Base-by-base conservation (phyloP, 2,113 vertebrate species). In the Acrocephalus arundinaceus region DNA sequence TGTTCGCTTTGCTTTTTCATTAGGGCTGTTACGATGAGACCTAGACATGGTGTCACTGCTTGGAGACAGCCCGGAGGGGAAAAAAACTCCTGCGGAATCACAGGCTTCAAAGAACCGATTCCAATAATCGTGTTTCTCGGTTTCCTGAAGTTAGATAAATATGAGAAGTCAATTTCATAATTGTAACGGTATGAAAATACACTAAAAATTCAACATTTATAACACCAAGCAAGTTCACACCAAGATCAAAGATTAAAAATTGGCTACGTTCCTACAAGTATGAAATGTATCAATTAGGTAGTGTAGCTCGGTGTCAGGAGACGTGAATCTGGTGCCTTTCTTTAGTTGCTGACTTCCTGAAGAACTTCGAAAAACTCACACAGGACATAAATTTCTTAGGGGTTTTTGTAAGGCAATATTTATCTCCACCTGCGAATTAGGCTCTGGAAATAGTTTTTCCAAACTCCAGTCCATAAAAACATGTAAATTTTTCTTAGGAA, bases 21-120 rank as follows among this genome's bases (percentile, higher is more conserved):
- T 95, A 93, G 84, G 63, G 74, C 89, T 87, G 33, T 94, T 94
- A 94, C 91, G 51, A 96, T 67, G 92, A 78, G 94, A 79, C 75
- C 90, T 91, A 97, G 97, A 97, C 96, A 92, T 96, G 39, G 68
- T 96, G 94, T 97, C 95, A 97, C 91, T 91, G 72, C 95, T 55
- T 67, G 95, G 83, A 98, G 93, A 96, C 79, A 95, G 95, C 63
- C 85, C 62, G 7, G 70, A 96, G 49, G 43, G 41, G 14, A 92
- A 92, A 66, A 95, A 75, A 65, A 4, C 13, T 76, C 72, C 76
- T 11, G 33, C 0, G 1, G 94, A 91, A 96, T 49, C 2, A 1
- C 43, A 24, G 66, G 43, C 63, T 87, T 93, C 90, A 93, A 96
- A 96, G 93, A 92, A 66, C 57, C 0, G 7, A 76, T 93, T 79